These are phyloP conservation scores for Neodiprion lecontei DNA, from an alignment of 1,140 invertebrate species.

Conservation along the genomic window DNA sequence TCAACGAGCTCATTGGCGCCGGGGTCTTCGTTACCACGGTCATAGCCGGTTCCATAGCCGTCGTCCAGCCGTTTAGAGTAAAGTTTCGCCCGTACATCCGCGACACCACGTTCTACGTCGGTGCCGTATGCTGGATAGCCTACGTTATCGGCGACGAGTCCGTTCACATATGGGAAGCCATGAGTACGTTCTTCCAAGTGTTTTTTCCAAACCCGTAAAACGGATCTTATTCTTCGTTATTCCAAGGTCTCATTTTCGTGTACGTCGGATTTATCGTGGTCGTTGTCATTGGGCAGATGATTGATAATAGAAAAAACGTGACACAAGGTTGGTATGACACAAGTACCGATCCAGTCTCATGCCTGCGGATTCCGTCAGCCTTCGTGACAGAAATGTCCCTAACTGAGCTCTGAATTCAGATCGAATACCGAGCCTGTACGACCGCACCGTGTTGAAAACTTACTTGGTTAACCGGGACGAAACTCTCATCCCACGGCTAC, in stretches of 20 bases:
- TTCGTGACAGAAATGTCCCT: too few relatives aligned
- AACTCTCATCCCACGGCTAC: conserved; percentile 33
- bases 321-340: conserved; percentile 38
- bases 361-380: too few relatives aligned
- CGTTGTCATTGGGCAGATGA: conserved; percentile 63
- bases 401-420: conserved; percentile 28
- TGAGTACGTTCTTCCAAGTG: conserved; percentile 41
- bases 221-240: too few relatives aligned
- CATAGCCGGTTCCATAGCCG: conserved; percentile 69
- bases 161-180: conserved; percentile 53
- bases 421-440: conserved; percentile 45
- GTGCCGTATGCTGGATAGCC: conserved; percentile 56
- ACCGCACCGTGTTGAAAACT: conserved; percentile 46
- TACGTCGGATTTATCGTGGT: conserved; percentile 68
- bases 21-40: conserved; percentile 75
- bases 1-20: conserved; percentile 64
- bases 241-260: conserved; percentile 62
- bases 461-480: conserved; percentile 44
- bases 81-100: conserved; percentile 68
- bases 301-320: conserved; percentile 43
- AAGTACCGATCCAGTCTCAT: not conserved
- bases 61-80: conserved; percentile 67
- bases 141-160: conserved; percentile 45
- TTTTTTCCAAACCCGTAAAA: conserved; percentile 3
- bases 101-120: conserved; percentile 73